Conservation (phyloP, 2,888 invertebrate genomes). For the Chrysotoxum bicinctum region DNA sequence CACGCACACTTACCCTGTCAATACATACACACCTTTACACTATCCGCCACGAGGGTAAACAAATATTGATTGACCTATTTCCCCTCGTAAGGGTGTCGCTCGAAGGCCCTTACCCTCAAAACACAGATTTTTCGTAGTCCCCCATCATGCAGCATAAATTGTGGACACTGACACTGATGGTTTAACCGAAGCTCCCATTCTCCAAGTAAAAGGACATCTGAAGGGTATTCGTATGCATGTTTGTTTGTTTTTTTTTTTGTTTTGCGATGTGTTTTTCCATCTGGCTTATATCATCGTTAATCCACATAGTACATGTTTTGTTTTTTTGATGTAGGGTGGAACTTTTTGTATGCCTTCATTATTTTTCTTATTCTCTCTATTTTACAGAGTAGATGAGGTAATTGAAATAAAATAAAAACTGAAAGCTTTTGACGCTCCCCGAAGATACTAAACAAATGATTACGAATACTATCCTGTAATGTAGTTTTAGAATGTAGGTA, state of each 20-base stretch:
- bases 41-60: constrained; percentile 56
- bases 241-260: constrained; percentile 34
- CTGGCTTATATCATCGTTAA: constrained; percentile 17
- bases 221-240: constrained; percentile 55
- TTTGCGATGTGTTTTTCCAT: not conserved
- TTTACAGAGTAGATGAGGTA: constrained; percentile 20
- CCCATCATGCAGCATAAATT: constrained; percentile 8
- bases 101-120: not conserved
- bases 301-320: not conserved
- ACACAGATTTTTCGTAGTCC: constrained; percentile 6
- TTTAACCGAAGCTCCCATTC: not conserved
- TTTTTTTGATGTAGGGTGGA: not conserved
- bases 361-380: not conserved
- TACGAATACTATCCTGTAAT: not conserved
- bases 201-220: constrained; percentile 63
- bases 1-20: not conserved
- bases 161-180: not conserved
- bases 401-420: constrained; percentile 29
- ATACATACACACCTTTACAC: constrained; percentile 17
- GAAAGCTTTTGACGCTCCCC: constrained; percentile 33
- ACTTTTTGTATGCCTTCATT: constrained; percentile 8
- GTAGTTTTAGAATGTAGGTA: not conserved
- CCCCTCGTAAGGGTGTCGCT: constrained; percentile 63
- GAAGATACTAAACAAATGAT: not conserved
- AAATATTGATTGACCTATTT: constrained; percentile 73